Evolutionary conservation across 2,113 vertebrate genomes (phyloP), one percentile per base, ranked within the genome.

Genomic region (Antennarius striatus): DNA sequence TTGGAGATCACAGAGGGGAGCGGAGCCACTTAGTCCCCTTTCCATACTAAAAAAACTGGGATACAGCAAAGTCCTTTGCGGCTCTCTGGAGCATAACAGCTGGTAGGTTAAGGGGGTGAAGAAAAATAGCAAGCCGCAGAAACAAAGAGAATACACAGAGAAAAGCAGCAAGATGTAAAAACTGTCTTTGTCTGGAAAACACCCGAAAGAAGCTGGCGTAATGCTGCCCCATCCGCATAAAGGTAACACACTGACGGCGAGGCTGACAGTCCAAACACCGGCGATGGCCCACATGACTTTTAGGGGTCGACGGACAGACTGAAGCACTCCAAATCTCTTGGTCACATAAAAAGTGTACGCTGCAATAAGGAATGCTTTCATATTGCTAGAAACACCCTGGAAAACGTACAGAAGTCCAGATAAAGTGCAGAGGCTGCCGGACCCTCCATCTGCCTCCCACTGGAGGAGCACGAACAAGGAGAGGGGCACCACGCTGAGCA

Each of bases 181-280:
- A 29, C 95, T 92, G 81, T 90, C 85, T 69, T 86, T 85, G 81
- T 94, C 93, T 0, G 92, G 86, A 74, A 95, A 93, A 80, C 98
- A 99, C 4, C 97, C 97, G 83, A 98, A 93, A 29, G 94, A 84
- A 11, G 92, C 94, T 53, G 89, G 93, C 36, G 86, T 70, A 60
- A 96, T 97, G 58, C 88, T 84, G 71, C 96, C 98, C 98, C 96
- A 98, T 2, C 96, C 97, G 55, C 94, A 95, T 50, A 98, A 73
- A 49, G 98, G 98, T 28, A 96, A 69, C 69, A 91, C 45, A 4
- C 96, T 94, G 71, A 98, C 88, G n/a, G 87, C 71, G 83, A 99
- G 83, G 55, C 95, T 95, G 72, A 91, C 82, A 1, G 89, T 88
- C 96, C 98, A 98, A 52, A 94, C 85, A 0, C 71, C 73, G 56